Percentiles rank a stretch among this genome's conserved stretches.
Evolutionary conservation across 1,140 invertebrate genomes (phyloP).

Genomic region (Heliconius hermathena): DNA sequence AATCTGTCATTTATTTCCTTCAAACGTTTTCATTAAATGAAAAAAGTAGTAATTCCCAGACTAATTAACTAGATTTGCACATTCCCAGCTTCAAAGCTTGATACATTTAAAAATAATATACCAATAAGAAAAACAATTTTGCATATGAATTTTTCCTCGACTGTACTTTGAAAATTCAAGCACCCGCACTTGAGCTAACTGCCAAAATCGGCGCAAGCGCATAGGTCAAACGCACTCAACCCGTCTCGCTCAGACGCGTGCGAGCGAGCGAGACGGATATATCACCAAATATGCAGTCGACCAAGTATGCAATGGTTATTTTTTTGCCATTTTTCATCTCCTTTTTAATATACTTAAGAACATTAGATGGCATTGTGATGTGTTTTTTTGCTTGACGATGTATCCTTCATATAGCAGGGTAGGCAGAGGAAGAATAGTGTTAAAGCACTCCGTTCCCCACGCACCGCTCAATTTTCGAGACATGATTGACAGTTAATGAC

Average conservation of each 20-base stretch:
- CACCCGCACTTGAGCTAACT: slow-evolving; percentile 48
- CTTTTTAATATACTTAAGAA: slow-evolving; percentile 33
- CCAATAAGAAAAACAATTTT: not conserved
- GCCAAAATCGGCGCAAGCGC: slow-evolving; percentile 67
- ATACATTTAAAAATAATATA: not conserved
- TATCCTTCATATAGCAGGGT: too few relatives aligned
- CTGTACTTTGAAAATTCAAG: slow-evolving; percentile 47
- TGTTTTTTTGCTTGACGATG: not conserved
- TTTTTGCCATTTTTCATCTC: slow-evolving; percentile 41
- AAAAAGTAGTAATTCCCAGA: too few relatives aligned
- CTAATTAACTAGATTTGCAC: too few relatives aligned
- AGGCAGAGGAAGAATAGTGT: too few relatives aligned
- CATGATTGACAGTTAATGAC: too few relatives aligned
- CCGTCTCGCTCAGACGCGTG: slow-evolving; percentile 39
- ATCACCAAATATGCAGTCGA: slow-evolving; percentile 65
- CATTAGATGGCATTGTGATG: slow-evolving; percentile 33
- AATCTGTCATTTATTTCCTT: too few relatives aligned
- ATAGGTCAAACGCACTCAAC: slow-evolving; percentile 64
- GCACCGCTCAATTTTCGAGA: too few relatives aligned
- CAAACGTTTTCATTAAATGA: too few relatives aligned
- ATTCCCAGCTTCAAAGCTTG: not conserved
- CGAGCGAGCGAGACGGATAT: slow-evolving; percentile 40
- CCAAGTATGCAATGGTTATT: slow-evolving; percentile 55
- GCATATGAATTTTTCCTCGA: not conserved
- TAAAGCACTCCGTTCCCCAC: too few relatives aligned